Evolutionary conservation across 1,140 invertebrate genomes (phyloP).

Genomic region (Calephelis virginiensis): DNA sequence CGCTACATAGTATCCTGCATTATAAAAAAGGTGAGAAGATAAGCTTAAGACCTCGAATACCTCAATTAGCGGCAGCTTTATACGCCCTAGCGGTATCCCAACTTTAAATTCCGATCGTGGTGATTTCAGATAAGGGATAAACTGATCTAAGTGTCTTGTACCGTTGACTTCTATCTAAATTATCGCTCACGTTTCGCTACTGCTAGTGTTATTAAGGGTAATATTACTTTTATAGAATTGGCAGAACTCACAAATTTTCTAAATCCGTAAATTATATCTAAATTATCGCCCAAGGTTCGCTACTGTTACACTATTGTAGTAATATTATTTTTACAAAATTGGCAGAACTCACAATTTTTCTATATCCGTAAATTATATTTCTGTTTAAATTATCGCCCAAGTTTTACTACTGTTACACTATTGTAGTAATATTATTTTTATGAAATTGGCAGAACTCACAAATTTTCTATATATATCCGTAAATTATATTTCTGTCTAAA

Average conservation of each 20-base stretch:
- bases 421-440: slow-evolving; percentile 16
- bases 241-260: too few species aligned
- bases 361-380: slow-evolving; percentile 26
- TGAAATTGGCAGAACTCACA: too few species aligned
- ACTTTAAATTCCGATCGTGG: slow-evolving; percentile 61
- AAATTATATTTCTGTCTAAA: slow-evolving; percentile 61
- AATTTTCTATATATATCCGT: slow-evolving; percentile 20
- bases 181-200: slow-evolving; percentile 75
- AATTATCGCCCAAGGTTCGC: slow-evolving; percentile 74
- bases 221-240: too few species aligned
- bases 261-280: slow-evolving; percentile 48
- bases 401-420: slow-evolving; percentile 68
- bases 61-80: slow-evolving; percentile 28
- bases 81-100: slow-evolving; percentile 30
- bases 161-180: slow-evolving; percentile 68
- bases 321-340: too few species aligned
- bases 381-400: slow-evolving; percentile 70
- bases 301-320: slow-evolving; percentile 40
- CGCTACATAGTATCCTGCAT: too few species aligned
- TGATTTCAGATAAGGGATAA: slow-evolving; percentile 69
- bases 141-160: slow-evolving; percentile 58
- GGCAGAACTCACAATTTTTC: too few species aligned
- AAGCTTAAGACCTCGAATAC: slow-evolving; percentile 20
- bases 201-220: slow-evolving; percentile 32
- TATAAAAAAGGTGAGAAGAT: not conserved